phyloP scores from a whole-genome alignment of 2,113 vertebrate genomes.

The Progne subis region DNA sequence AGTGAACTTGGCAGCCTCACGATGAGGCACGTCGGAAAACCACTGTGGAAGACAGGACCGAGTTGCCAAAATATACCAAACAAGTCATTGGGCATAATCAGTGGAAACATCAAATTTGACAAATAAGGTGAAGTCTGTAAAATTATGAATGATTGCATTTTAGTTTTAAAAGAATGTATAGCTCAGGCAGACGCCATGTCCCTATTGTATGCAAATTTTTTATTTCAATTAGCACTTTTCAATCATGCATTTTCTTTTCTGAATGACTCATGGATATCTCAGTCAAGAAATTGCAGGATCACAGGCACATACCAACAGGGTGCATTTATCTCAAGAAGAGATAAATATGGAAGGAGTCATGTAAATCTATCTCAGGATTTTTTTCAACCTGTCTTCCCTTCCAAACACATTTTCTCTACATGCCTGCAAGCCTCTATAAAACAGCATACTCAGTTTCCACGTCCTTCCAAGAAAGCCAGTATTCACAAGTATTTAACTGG shows the following conservation, averaged over 20 bases:
- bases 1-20: background rate
- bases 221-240: conserved; percentile 60
- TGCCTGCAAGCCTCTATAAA: background rate
- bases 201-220: conserved; percentile 63
- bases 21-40: background rate
- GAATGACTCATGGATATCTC: conserved; percentile 30
- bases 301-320: background rate
- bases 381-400: background rate
- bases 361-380: background rate
- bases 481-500: background rate
- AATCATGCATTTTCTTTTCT: conserved; percentile 39
- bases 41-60: background rate
- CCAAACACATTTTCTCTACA: background rate
- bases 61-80: background rate
- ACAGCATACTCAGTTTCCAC: background rate
- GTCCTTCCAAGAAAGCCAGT: background rate
- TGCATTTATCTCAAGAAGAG: background rate
- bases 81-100: background rate
- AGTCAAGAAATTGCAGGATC: conserved; percentile 40
- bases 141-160: background rate
- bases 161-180: background rate
- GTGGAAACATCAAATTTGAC: background rate
- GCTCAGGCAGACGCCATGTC: background rate
- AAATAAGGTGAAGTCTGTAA: background rate
- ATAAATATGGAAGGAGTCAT: background rate